Evolutionary conservation across 2,797 vertebrate species (phyloP).

Genomic region (Diplodus sargus): DNA sequence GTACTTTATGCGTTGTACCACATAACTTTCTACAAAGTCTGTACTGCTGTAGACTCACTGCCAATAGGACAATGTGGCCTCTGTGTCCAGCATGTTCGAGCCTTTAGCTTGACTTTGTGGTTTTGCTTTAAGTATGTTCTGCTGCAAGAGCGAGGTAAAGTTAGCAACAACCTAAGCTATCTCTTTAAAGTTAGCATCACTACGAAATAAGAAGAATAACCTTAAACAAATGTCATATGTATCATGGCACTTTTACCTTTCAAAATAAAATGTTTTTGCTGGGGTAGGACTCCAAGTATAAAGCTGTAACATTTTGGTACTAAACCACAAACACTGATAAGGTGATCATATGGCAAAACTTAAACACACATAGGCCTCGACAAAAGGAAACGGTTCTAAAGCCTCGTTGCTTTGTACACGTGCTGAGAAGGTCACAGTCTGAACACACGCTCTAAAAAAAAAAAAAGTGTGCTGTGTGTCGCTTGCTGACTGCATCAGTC

Average conservation of each 20-base stretch:
- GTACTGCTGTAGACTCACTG: neutral
- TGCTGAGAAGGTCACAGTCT: conserved; percentile 30
- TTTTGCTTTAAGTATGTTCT: neutral
- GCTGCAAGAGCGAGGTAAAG: neutral
- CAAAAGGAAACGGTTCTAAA: conserved; percentile 21
- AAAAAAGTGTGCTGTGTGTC: conserved; percentile 5
- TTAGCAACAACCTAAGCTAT: neutral
- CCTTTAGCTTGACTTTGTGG: neutral
- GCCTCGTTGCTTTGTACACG: conserved; percentile 1
- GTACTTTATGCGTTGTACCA: neutral
- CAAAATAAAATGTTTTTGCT: neutral
- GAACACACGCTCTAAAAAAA: conserved; percentile 24
- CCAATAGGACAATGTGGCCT: neutral
- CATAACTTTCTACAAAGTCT: neutral
- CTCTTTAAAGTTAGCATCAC: neutral
- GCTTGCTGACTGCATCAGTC: conserved; percentile 47
- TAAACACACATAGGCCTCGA: neutral
- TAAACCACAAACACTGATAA: neutral
- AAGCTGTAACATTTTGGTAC: neutral
- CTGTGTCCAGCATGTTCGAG: neutral
- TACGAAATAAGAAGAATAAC: neutral
- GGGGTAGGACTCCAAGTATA: neutral
- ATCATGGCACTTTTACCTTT: neutral
- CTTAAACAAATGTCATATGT: neutral
- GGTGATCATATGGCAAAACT: neutral